Evolutionary conservation across 2,797 vertebrate genomes (phyloP).

Genomic region (Acomys russatus): DNA sequence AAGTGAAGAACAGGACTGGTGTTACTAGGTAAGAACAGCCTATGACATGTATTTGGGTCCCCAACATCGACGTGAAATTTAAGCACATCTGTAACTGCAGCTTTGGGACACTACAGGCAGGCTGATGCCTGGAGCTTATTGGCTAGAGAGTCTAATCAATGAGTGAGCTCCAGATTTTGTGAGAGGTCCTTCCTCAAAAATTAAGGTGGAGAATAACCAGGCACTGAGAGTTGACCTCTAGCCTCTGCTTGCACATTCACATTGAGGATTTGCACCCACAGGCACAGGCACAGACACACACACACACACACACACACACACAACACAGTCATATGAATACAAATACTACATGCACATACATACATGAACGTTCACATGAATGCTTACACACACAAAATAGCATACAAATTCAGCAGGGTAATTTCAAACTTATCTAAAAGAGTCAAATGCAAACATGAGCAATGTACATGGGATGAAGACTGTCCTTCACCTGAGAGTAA

Average conservation of each 20-base stretch:
- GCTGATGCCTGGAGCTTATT: background rate
- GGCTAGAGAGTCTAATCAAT: background rate
- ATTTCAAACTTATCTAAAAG: background rate
- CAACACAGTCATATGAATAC: background rate
- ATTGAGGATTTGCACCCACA: background rate
- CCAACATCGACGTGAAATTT: background rate
- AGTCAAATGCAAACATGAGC: no score
- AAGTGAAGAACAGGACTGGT: background rate
- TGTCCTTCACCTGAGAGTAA: background rate
- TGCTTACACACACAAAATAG: background rate
- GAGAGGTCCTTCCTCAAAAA: background rate
- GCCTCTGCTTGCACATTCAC: background rate
- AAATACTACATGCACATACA: background rate
- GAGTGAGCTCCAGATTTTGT: background rate
- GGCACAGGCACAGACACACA: background rate
- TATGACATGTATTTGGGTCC: background rate
- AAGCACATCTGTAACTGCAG: background rate
- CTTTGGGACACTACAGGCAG: background rate
- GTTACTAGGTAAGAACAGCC: background rate
- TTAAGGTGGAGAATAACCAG: background rate
- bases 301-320: no score
- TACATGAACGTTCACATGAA: no score
- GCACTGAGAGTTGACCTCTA: background rate
- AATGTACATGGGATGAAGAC: no score
- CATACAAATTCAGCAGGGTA: background rate